These are phyloP conservation scores for Microcebus jonahi DNA, from an alignment of 2,113 vertebrate genomes.

Conservation along the genomic window DNA sequence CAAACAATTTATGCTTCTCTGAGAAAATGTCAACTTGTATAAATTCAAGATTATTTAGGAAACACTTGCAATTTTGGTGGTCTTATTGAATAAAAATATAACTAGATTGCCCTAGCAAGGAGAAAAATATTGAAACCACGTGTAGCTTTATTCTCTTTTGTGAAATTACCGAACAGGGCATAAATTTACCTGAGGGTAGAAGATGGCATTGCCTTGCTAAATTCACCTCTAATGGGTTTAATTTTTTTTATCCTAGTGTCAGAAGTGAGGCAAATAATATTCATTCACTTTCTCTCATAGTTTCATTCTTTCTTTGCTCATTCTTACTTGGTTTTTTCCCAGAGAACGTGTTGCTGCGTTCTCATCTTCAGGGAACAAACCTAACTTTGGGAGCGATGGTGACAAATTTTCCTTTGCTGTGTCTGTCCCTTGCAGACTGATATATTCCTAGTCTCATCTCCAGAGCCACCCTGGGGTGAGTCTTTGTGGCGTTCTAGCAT, in stretches of 20 bases:
- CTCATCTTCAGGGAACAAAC: background rate
- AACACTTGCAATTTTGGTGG: conserved; percentile 57
- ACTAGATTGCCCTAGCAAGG: conserved; percentile 50
- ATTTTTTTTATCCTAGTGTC: conserved; percentile 44
- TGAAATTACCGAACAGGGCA: conserved; percentile 43
- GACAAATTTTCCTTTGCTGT: background rate
- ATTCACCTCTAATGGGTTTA: conserved; percentile 53
- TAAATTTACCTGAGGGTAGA: conserved; percentile 59
- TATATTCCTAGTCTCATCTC: background rate
- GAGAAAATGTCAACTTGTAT: conserved; percentile 36
- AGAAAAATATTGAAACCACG: conserved; percentile 66
- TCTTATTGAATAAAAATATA: conserved; percentile 71
- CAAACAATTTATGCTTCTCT: conserved; percentile 48
- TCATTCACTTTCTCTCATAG: background rate
- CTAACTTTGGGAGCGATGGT: background rate
- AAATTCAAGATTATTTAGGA: conserved; percentile 70
- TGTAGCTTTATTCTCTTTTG: conserved; percentile 35
- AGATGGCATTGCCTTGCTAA: background rate
- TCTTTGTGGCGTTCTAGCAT: background rate
- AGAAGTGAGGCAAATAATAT: background rate
- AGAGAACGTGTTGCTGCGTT: background rate
- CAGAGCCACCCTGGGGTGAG: background rate
- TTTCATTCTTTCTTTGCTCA: background rate
- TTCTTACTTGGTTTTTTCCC: background rate
- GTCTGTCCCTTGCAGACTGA: background rate